Percentiles rank a stretch among this genome's conserved stretches.
phyloP scores from a whole-genome alignment of 2,113 vertebrate genomes.

The Channa maculata region DNA sequence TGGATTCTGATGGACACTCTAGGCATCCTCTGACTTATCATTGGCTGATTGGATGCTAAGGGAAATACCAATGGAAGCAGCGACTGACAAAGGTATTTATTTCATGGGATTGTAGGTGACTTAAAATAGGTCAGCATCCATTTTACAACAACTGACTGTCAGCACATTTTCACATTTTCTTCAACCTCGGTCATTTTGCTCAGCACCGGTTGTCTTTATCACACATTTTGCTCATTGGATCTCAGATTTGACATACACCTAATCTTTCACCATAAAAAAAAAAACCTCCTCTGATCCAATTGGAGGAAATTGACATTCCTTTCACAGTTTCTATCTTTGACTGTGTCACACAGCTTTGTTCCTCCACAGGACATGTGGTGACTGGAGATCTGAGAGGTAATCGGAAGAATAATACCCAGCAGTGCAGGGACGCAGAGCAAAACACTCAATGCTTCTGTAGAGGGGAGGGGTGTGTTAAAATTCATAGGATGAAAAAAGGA shows the following conservation, averaged over 20 bases:
- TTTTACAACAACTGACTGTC: conserved; percentile 40
- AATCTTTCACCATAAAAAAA: conserved; percentile 55
- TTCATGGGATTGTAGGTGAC: conserved; percentile 29
- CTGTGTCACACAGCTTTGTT: conserved; percentile 63
- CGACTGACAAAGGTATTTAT: conserved; percentile 23
- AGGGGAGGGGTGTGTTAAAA: conserved; percentile 75
- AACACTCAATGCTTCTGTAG: conserved; percentile 32
- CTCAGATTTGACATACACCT: conserved; percentile 59
- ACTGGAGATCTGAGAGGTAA: conserved; percentile 78
- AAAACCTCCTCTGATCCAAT: conserved; percentile 40
- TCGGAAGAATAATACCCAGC: conserved; percentile 73
- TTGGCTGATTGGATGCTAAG: conserved; percentile 46
- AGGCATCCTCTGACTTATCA: conserved; percentile 53
- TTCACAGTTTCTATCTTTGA: conserved; percentile 48
- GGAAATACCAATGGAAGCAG: conserved; percentile 48
- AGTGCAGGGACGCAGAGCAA: conserved; percentile 49
- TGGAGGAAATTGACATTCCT: conserved; percentile 75
- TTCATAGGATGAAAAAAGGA: conserved; percentile 75
- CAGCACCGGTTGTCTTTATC: conserved; percentile 32
- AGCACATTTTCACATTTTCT: conserved; percentile 28
- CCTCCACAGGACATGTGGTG: conserved; percentile 69
- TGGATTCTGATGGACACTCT: conserved; percentile 75
- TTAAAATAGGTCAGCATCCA: conserved; percentile 31
- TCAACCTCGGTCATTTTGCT: conserved; percentile 11
- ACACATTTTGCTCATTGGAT: conserved; percentile 46